Evolutionary conservation across 2,888 invertebrate genomes (phyloP).

Genomic region (Molanna angustata): DNA sequence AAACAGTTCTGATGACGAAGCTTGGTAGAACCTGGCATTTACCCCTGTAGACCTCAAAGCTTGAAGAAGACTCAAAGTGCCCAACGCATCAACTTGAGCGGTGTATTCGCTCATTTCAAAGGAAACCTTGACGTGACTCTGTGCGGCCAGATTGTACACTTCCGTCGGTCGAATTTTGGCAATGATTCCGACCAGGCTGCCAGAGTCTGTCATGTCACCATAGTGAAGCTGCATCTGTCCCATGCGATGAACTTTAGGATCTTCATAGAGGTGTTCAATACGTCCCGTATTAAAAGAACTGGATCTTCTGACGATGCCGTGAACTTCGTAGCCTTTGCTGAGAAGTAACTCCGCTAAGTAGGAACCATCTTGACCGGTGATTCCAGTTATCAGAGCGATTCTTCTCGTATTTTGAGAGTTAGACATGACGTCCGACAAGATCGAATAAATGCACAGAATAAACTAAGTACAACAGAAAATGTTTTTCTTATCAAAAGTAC

Average conservation of each 20-base stretch:
- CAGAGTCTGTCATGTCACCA: constrained; percentile 98
- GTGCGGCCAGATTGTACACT: constrained; percentile 97
- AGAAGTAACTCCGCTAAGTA: constrained; percentile 93
- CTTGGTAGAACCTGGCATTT: constrained; percentile 86
- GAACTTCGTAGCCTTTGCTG: constrained; percentile 89
- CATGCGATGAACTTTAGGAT: constrained; percentile 84
- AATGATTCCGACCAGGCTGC: constrained; percentile 87
- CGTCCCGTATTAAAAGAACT: constrained; percentile 96
- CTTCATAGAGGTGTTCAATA: constrained; percentile 93
- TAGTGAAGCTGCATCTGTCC: constrained; percentile 93
- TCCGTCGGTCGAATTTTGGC: constrained; percentile 74
- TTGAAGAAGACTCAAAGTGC: constrained; percentile 85
- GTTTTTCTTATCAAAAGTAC: too few relatives aligned
- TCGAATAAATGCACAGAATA: too few relatives aligned
- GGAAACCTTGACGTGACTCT: constrained; percentile 98
- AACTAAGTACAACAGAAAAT: too few relatives aligned
- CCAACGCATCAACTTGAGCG: constrained; percentile 94
- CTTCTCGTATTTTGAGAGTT: constrained; percentile 43
- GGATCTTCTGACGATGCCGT: constrained; percentile 92
- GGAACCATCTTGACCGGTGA: constrained; percentile 98
- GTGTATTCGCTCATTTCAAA: constrained; percentile 99
- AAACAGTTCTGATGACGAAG: constrained; percentile 92
- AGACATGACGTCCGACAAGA: constrained; percentile 10
- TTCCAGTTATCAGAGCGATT: constrained; percentile 93
- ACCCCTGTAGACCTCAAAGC: constrained; percentile 88